Evolutionary conservation across 2,113 vertebrate species (phyloP), one percentile per base, ranked within the genome.

Genomic region (Amazona vittata): DNA sequence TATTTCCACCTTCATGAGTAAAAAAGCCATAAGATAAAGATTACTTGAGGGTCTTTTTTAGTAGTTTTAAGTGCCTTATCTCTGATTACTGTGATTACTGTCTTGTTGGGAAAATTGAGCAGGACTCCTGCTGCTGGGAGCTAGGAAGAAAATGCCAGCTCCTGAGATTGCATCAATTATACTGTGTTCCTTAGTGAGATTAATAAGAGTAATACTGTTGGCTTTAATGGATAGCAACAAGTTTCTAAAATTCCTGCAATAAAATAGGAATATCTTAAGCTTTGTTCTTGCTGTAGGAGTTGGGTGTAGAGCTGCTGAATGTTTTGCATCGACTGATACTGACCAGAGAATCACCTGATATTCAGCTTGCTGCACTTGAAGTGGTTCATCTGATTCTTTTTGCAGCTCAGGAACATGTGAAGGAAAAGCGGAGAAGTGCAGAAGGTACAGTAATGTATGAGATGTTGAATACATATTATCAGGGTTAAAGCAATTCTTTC

Each of bases 251-350:
- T 39, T 83, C 6, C 25, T 86, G 39, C 39, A 22, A 64, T 53
- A 26, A 50, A 86, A 26, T 57, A 15, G 49, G 29, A 70, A 49
- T 77, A 31, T n/a, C 79, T 50, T 84, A 22, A 81, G 22, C 57
- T 10, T 95, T 90, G 97, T 93, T 94, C 82, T 97, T 63, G 1
- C 67, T 67, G 29, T 89, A 99, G 99, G 98, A 98, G n/a, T 96
- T 99, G 96, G 98, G 98, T 53, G 98, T 99, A 53, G 99, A 99
- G 97, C 97, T 99, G 78, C 97, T 99, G 93, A 99, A 98, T 68
- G 98, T 99, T 76, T 97, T 99, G 44, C 99, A 99, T 97, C 98
- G 99, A 71, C 97, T 99, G 69, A 98, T 99, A 96, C 96, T 99
- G 96, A 99, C 99, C 50, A 98, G 99, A 87, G 99, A 99, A 93